A percentile compares a stretch with the other conserved stretches of the same genome.
Conservation (phyloP, 2,113 vertebrate genomes). For the Apteryx owenii region DNA sequence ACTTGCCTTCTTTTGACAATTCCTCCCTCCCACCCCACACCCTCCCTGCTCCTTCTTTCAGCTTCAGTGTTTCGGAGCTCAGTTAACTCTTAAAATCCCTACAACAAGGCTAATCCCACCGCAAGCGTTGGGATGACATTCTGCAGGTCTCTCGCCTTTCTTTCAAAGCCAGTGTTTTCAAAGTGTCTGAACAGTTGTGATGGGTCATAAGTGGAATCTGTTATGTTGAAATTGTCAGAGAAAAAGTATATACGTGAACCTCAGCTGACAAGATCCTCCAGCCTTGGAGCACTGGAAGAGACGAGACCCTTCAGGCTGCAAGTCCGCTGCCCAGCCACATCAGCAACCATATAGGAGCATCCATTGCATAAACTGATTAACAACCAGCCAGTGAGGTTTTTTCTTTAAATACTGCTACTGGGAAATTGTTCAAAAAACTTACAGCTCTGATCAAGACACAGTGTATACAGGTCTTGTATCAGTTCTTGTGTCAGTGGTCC, state of each 20-base stretch:
- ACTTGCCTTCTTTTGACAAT: slow-evolving; percentile 20
- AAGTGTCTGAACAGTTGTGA: background rate
- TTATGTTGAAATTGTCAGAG: background rate
- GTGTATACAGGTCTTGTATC: background rate
- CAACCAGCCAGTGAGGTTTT: background rate
- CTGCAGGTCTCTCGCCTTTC: background rate
- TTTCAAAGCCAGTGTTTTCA: background rate
- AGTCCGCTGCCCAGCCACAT: background rate
- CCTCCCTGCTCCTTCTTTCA: background rate
- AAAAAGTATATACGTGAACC: background rate
- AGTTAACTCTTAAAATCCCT: slow-evolving; percentile 54
- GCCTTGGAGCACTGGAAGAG: background rate
- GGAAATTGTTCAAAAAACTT: background rate
- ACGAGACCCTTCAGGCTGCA: background rate
- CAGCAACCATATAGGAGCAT: background rate
- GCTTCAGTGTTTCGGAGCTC: background rate
- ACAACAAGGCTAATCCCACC: background rate
- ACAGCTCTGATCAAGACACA: background rate
- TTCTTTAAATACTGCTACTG: background rate
- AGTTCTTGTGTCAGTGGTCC: background rate
- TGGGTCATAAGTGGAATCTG: background rate
- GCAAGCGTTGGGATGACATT: background rate
- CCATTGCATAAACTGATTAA: background rate
- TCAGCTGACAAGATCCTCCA: background rate
- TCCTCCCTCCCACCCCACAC: background rate